Evolutionary conservation across 2,797 vertebrate genomes (phyloP).

Genomic region (Pseudochirops corinnae): DNA sequence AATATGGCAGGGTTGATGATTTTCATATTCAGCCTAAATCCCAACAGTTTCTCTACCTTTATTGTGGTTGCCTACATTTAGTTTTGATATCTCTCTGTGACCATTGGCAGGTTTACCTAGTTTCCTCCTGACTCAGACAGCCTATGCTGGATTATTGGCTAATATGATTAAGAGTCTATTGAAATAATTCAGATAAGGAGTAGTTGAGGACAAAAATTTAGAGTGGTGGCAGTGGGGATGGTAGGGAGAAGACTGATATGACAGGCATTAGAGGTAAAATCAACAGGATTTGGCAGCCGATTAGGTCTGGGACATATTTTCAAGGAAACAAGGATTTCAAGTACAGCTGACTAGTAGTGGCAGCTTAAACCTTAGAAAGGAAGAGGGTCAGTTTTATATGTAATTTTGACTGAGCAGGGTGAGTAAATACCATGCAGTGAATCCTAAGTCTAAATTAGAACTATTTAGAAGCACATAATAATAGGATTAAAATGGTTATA

Average conservation of each 20-base stretch:
- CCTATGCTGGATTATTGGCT: not conserved
- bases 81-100: not conserved
- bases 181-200: not conserved
- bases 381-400: conserved; percentile 5
- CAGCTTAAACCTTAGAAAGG: not conserved
- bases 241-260: not conserved
- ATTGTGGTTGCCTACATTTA: not conserved
- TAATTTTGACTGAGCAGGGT: conserved; percentile 26
- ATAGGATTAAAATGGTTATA: not conserved
- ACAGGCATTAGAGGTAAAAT: conserved; percentile 28
- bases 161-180: not conserved
- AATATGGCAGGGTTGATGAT: not conserved
- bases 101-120: not conserved
- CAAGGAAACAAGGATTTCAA: not conserved
- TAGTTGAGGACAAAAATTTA: conserved; percentile 10
- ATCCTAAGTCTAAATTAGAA: conserved; percentile 33
- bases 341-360: not conserved
- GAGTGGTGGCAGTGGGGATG: not conserved
- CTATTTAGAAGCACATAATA: not conserved
- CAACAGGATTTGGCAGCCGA: not conserved
- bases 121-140: not conserved
- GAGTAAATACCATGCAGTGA: not conserved
- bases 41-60: not conserved
- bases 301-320: not conserved
- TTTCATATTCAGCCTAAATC: not conserved